Base-by-base conservation (phyloP, 1,140 invertebrate species). In the Formica selysi region DNA sequence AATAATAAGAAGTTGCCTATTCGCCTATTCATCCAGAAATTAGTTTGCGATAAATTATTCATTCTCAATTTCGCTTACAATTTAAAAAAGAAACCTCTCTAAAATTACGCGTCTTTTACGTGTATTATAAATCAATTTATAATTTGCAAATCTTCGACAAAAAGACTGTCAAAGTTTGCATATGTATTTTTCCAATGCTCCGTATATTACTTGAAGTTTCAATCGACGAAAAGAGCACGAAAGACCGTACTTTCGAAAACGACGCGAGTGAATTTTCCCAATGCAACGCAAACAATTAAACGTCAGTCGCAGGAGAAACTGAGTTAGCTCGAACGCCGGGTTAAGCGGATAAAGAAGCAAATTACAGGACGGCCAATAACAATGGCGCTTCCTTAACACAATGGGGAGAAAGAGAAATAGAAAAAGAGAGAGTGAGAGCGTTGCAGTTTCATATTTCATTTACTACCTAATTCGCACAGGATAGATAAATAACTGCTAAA, bases 281-380 rank as follows among this genome's bases (percentile, higher is more conserved):
- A 73, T 73, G 38, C 54, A 59, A 26, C 41, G 54, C 67, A 54
- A 62, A 74, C 68, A 74, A 83, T 83, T 74, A 74, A 83, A 74
- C 26, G 41, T 83, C 79, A 83, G 67, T 73, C 26, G 79, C 79
- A 41, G 16, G 26, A 59, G 79, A 81, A 73, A 71, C 29, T 36
- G 48, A 44, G 67, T 81, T 73, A 22, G 79, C 54, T 32, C 22
- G 54, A 67, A 32, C n/a, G 65, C 41, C 38, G 38, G 38, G 29
- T 83, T 73, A 48, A 74, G 73, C 51, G 79, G 54, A 83, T 83
- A 83, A 83, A 83, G 54, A 83, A 83, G 68, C 67, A 83, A 83
- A 83, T 83, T 61, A 83, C 54, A 83, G 79, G 29, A 83, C 54
- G 54, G 68, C 68, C 68, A 54, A 81, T 73, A 73, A 81, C 67